Evolutionary conservation across 2,797 vertebrate genomes (phyloP), one percentile per base, ranked within the genome.

Genomic region (Eulemur albifrons): DNA sequence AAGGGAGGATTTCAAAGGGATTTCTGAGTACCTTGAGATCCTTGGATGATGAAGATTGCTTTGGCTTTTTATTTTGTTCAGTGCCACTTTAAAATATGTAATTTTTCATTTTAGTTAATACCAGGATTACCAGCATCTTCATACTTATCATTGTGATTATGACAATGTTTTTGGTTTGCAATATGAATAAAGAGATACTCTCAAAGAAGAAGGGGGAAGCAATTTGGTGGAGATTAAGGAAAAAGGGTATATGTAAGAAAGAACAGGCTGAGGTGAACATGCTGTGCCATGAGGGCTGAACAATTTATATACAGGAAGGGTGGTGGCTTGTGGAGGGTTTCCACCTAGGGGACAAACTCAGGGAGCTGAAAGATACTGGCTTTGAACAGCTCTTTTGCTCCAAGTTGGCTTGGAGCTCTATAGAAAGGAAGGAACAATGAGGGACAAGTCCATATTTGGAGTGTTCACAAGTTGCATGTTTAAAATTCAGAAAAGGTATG

Each of bases 401-500:
- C 48, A 80, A 48, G 10, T 40, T 43, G 50, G 20, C 59, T 43
- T 35, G 23, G 54, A 85, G n/a, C 23, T 95, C 23, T 70, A 20
- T 43, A 8, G 77, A 72, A 87, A 88, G 43, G 38, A 63, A 80
- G 21, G 32, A 43, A 2, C 54, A 91, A 30, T 5, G 4, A 81
- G 48, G 67, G 59, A 59, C 27, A 45, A 48, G 67, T 69, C 54
- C 30, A 25, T 35, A 80, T 52, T 72, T 61, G 23, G n/a, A 54
- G 14, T 40, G 15, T 73, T 94, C 73, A 69, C 67, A 38, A 30
- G 25, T 3, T 85, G 23, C 88, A 76, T 76, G 54, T 67, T 45
- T 59, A 96, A 89, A 93, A 83, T 52, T 69, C 30, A 88, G 35
- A 95, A 88, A 91, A 7, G n/a, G 21, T 48, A 57, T 38, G 35